Conservation (phyloP, 2,797 vertebrate genomes). For the Typhlichthys eigenmanni region DNA sequence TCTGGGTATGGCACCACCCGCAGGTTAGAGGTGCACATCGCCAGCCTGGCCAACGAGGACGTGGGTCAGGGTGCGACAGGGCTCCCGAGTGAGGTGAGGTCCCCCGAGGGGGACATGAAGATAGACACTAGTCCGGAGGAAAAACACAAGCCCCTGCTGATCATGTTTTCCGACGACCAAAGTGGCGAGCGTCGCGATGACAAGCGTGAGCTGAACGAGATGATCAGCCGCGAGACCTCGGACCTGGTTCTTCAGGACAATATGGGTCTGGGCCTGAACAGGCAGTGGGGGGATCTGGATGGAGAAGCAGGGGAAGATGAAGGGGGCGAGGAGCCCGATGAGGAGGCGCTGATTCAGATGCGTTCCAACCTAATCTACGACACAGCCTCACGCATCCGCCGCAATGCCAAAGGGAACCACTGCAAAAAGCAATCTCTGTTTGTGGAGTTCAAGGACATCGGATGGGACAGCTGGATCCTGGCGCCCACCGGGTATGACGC, state of each 20-base stretch:
- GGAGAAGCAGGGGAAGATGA: slow-evolving; percentile 35
- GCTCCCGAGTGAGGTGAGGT: slow-evolving; percentile 36
- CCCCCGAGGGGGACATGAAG: slow-evolving; percentile 77
- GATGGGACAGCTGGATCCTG: slow-evolving; percentile 98
- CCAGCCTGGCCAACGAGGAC: slow-evolving; percentile 70
- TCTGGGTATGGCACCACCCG: slow-evolving; percentile 81
- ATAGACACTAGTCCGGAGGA: slow-evolving; percentile 86
- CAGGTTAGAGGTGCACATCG: slow-evolving; percentile 89
- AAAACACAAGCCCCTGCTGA: slow-evolving; percentile 89
- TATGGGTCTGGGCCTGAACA: slow-evolving; percentile 63
- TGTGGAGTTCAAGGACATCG: slow-evolving; percentile 97
- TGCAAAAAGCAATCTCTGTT: slow-evolving; percentile 92
- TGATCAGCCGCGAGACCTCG: slow-evolving; percentile 90
- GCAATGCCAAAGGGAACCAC: slow-evolving; percentile 93
- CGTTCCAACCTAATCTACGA: slow-evolving; percentile 97
- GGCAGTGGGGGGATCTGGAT: slow-evolving; percentile 62
- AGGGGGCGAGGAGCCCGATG: slow-evolving; percentile 77
- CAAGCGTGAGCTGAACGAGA: slow-evolving; percentile 89
- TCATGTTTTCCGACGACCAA: slow-evolving; percentile 95
- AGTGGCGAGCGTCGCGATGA: slow-evolving; percentile 86
- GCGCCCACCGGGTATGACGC: slow-evolving; percentile 92
- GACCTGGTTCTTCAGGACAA: slow-evolving; percentile 72
- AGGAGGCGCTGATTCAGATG: slow-evolving; percentile 92
- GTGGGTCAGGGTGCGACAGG: slow-evolving; percentile 23
- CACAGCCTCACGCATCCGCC: slow-evolving; percentile 87